Evolutionary conservation across 2,888 invertebrate genomes (phyloP), one percentile per base, ranked within the genome.

Genomic region (Lypha dubia): DNA sequence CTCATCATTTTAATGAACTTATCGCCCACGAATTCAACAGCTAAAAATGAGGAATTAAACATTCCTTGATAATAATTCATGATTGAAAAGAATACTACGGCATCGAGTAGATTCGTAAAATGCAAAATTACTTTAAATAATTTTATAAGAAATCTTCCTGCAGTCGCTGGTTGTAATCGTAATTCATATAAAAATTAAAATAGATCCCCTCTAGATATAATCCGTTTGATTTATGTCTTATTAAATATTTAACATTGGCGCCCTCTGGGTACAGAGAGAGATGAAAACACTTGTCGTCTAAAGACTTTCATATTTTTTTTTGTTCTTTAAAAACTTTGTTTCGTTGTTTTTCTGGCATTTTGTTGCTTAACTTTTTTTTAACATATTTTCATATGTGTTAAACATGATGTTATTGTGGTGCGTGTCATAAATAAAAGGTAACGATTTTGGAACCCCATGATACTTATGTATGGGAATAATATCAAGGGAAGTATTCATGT

Each of bases 231-330:
- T 81, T 84, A 84, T 84, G 73, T 70, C 68, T 56, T 81, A 84
- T 84, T 84, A 81, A 81, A 67, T 68, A 84, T 81, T 84, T 77
- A 81, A 84, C 84, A 84, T 77, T 84, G 84, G 84, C 84, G 84
- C 84, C 84, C 84, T 77, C 81, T 77, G 74, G 81, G 68, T 77
- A 84, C 38, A 75, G 70, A 84, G 46, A 75, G 70, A 81, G 62
- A 44, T 81, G 84, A 77, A 81, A 81, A 81, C 84, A 84, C 81
- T 84, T 84, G 84, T 84, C 84, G 77, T 63, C 77, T 68, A 51
- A 84, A 81, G 81, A 77, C 77, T 74, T 81, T 84, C 74, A 81
- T 77, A 35, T 81, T 77, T 65, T 49, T 79, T n/a, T n/a, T n/a
- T n/a, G n/a, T n/a, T 79, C 46, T 70, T 56, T 24, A 9, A 35